phyloP scores from a whole-genome alignment of 2,888 invertebrate species.

The Syrista parreyssii region DNA sequence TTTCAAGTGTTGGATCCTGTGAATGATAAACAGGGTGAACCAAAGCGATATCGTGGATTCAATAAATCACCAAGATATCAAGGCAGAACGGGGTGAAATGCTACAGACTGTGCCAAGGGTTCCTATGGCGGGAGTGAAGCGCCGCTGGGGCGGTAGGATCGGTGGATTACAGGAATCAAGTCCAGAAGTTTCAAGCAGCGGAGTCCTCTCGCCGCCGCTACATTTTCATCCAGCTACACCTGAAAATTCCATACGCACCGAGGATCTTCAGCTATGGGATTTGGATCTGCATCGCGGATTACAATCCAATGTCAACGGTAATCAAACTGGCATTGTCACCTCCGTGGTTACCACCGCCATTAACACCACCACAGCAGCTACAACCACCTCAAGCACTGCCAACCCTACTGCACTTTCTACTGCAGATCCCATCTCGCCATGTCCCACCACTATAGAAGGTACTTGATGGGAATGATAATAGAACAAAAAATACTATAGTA shows the following conservation, averaged over 20 bases:
- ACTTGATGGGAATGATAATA: slow-evolving; percentile 11
- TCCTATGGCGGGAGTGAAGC: slow-evolving; percentile 57
- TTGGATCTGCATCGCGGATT: slow-evolving; percentile 69
- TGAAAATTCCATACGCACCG: slow-evolving; percentile 80
- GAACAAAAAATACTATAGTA: too few species aligned
- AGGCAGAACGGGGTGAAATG: slow-evolving; percentile 44
- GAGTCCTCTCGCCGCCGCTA: slow-evolving; percentile 73
- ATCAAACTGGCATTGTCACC: slow-evolving; percentile 13
- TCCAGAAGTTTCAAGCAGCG: slow-evolving; percentile 62
- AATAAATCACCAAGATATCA: slow-evolving; percentile 19
- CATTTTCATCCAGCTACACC: slow-evolving; percentile 80
- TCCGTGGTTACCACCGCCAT: slow-evolving; percentile 18
- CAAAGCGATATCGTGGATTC: slow-evolving; percentile 37
- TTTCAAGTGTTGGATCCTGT: background rate
- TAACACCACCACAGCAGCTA: slow-evolving; percentile 16
- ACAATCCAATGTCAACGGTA: slow-evolving; percentile 30
- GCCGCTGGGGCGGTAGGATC: slow-evolving; percentile 55
- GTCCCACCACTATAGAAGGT: slow-evolving; percentile 54
- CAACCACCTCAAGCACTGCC: slow-evolving; percentile 21
- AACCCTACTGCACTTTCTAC: slow-evolving; percentile 34
- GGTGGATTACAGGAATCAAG: slow-evolving; percentile 58
- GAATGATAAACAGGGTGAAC: slow-evolving; percentile 1
- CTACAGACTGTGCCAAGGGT: slow-evolving; percentile 58
- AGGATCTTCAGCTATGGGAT: slow-evolving; percentile 86
- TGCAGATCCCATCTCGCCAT: slow-evolving; percentile 44